These are phyloP conservation scores for Gortyna flavago DNA, from an alignment of 2,888 invertebrate genomes.

Conservation along the genomic window DNA sequence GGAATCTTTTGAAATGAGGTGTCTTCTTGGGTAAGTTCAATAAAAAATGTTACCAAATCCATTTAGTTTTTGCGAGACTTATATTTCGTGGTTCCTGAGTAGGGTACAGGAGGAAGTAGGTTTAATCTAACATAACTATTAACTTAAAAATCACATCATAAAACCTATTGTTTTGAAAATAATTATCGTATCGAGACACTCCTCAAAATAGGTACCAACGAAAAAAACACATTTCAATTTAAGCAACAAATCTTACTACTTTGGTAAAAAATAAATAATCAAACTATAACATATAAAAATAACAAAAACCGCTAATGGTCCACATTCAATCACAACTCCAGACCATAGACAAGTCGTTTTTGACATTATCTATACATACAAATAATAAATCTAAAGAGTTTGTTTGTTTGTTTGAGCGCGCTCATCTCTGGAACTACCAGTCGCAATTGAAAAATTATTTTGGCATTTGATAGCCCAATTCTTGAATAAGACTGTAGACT, in stretches of 20 bases:
- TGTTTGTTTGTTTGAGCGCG: not conserved
- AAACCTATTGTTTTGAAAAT: not conserved
- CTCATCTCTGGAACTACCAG: not conserved
- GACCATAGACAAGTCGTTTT: conserved; percentile 23
- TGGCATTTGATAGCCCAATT: too few species aligned
- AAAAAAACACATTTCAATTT: not conserved
- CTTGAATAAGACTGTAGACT: not conserved
- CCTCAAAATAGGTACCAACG: not conserved
- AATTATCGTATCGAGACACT: not conserved
- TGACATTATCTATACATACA: conserved; percentile 17
- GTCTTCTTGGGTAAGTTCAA: conserved; percentile 10
- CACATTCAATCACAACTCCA: conserved; percentile 26
- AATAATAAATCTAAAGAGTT: not conserved
- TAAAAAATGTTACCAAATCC: not conserved
- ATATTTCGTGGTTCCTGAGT: not conserved
- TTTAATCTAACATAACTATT: too few species aligned
- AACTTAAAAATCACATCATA: not conserved
- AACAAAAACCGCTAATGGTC: conserved; percentile 11
- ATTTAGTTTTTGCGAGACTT: not conserved
- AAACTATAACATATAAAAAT: not conserved
- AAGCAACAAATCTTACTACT: too few species aligned
- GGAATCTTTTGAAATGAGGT: conserved; percentile 3
- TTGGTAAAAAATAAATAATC: not conserved
- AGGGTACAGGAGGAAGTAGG: not conserved
- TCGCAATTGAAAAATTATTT: not conserved